These are phyloP conservation scores for Phyllopteryx taeniolatus DNA, from an alignment of 2,113 vertebrate genomes.

Conservation along the genomic window DNA sequence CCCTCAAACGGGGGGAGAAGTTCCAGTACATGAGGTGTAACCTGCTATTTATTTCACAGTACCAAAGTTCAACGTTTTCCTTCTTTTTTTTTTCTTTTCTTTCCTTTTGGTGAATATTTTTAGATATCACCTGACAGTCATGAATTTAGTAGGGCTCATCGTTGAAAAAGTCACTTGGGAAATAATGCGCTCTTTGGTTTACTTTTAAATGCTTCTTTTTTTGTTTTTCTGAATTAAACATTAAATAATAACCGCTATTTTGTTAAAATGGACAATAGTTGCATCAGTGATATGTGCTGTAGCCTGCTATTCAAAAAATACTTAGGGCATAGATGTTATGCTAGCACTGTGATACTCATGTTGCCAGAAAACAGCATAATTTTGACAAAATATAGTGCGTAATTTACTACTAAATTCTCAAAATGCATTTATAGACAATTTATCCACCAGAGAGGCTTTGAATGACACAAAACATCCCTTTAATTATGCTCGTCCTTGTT, in stretches of 20 bases:
- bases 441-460: conserved; percentile 11
- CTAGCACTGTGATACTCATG: background rate
- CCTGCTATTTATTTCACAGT: background rate
- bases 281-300: too few relatives aligned
- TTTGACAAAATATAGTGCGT: background rate
- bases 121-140: background rate
- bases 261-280: too few relatives aligned
- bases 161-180: background rate
- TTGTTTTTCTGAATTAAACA: too few relatives aligned
- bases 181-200: too few relatives aligned
- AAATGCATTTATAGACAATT: background rate
- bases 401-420: background rate
- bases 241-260: too few relatives aligned
- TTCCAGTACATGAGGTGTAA: background rate
- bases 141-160: background rate
- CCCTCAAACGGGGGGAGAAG: background rate
- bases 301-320: too few relatives aligned
- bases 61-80: background rate
- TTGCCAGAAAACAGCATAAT: background rate
- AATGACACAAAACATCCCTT: conserved; percentile 5
- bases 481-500: conserved; percentile 14
- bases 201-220: too few relatives aligned
- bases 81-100: background rate
- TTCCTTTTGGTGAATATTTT: background rate
- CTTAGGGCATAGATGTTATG: too few relatives aligned